These are phyloP conservation scores for Mya arenaria DNA, from an alignment of 1,140 invertebrate species.

Conservation along the genomic window DNA sequence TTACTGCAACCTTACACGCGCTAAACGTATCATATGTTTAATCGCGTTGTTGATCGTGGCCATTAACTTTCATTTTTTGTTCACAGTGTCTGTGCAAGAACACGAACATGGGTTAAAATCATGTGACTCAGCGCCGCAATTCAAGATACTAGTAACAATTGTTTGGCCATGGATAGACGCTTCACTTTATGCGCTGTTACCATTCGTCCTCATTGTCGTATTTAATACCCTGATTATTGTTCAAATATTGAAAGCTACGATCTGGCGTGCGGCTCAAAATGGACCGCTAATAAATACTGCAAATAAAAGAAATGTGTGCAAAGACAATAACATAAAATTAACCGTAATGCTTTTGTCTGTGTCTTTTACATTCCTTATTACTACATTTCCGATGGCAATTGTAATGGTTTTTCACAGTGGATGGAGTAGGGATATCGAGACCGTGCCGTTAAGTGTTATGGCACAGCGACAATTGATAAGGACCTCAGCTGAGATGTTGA, in stretches of 20 bases:
- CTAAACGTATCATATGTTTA: conserved; percentile 64
- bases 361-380: conserved; percentile 79
- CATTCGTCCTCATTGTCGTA: conserved; percentile 70
- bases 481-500: conserved; percentile 75
- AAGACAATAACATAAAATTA: conserved; percentile 70
- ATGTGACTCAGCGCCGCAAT: conserved; percentile 49
- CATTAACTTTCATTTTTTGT: conserved; percentile 76
- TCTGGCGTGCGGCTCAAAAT: conserved; percentile 58
- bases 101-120: conserved; percentile 10
- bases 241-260: conserved; percentile 61
- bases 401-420: conserved; percentile 70
- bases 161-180: conserved; percentile 77
- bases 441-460: conserved; percentile 1
- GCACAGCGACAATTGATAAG: conserved; percentile 57
- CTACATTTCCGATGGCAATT: conserved; percentile 79
- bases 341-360: conserved; percentile 80
- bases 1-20: conserved; percentile 73
- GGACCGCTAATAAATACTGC: conserved; percentile 54
- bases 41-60: conserved; percentile 63
- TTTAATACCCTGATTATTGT: conserved; percentile 70
- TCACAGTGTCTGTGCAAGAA: conserved; percentile 57
- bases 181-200: conserved; percentile 74
- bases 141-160: conserved; percentile 50
- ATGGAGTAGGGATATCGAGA: conserved; percentile 52
- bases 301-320: conserved; percentile 57